Evolutionary conservation across 2,888 invertebrate genomes (phyloP), one percentile per base, ranked within the genome.

Genomic region (Dugesia japonica): DNA sequence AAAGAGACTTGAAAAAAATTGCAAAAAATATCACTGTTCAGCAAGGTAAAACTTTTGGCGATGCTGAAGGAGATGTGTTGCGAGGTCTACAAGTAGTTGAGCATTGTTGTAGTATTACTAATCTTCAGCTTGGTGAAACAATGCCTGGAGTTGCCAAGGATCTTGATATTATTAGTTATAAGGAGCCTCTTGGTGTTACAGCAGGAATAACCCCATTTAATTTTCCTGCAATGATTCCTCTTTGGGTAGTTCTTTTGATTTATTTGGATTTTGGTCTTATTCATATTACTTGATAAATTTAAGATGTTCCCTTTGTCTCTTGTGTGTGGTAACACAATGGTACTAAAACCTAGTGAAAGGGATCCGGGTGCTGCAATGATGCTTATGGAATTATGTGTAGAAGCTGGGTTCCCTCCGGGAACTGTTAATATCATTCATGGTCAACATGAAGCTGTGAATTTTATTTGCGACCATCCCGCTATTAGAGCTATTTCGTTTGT

Each of bases 141-240:
- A 88, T 94, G 80, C 89, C 88, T 56, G 88, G 88, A 80, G 90
- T 93, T 38, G 90, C 95, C 1, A 92, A 91, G 81, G 87, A 98
- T 83, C 94, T 99, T 94, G 98, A 99, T 85, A 92, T 92, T 0
- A 89, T 91, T 80, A 92, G 93, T 13, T 91, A 92, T 84, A 90
- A 92, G 80, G 86, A 91, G 72, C 98, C 98, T 0, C 86, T 98
- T 0, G 98, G 98, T 71, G 91, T 94, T 0, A 91, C 90, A 26
- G 92, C 90, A 82, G 94, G 95, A 73, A 93, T 97, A 81, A 91
- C 93, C n/a, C 95, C 95, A 0, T 97, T 97, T 85, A 97, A 97
- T 85, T 98, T 97, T 86, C 98, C 98, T 0, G 97, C 97, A 31
- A 98, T 98, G 98, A 94, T 98, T 80, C 98, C 98, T 0, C 87